Base-by-base conservation (phyloP, 1,140 invertebrate species). In the Drosophila oshimai region DNA sequence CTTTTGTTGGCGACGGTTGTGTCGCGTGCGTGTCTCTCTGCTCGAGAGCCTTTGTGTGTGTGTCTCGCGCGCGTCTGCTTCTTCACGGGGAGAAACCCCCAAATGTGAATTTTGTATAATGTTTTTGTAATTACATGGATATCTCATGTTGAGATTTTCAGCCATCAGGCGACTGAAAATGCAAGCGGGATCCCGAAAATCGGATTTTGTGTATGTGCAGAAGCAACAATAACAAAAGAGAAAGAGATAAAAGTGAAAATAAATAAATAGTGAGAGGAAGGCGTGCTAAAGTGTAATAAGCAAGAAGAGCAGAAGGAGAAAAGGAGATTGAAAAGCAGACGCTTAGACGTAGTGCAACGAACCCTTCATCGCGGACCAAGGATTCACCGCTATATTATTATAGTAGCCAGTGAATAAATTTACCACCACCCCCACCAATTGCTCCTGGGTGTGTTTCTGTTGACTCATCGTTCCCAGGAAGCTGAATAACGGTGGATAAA, bases 1-100 rank as follows among this genome's bases (percentile, higher is more conserved):
- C 78, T 54, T 60, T 88, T 83, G 83, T 89, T 79, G 84, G 78
- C 74, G 71, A 47, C 72, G 78, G 79, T 88, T 84, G 67, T 69
- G 62, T 74, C 60, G 62, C 70, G 58, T 49, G 62, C 70, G 58
- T 49, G 50, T 62, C 55, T 68, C 36, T 42, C 45, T 62, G 54
- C 58, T 41, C 57, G 53, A 75, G 67, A 71, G 70, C 50, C 50
- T 72, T 51, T 68, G 68, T 70, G 70, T 57, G 67, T 68, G 71
- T 79, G 47, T 54, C 55, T 36, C 69, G 47, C 47, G 70, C 70
- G 68, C 57, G 47, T 72, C 44, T 47, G 4, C 10, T 34, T 36
- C 29, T 46, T 31, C 41, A 34, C 33, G 34, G 34, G 31, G 41
- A 67, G 50, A 67, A 83, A 33, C 49, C 47, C 54, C 39, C 24